These are phyloP conservation scores for Dicerorhinus sumatrensis DNA, from an alignment of 2,113 vertebrate genomes.

Conservation along the genomic window DNA sequence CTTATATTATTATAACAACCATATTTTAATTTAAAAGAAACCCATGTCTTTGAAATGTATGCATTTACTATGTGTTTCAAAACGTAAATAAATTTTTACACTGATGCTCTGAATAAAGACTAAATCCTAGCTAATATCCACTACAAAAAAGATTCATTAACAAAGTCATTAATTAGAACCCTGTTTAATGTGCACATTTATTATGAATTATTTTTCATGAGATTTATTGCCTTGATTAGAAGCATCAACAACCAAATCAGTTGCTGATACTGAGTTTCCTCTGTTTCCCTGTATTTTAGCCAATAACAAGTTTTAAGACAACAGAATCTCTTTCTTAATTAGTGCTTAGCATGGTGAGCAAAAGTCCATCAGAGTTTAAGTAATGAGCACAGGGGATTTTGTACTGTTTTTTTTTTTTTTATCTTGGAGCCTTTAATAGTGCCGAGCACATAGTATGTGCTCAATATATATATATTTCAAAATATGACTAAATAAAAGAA, in stretches of 20 bases:
- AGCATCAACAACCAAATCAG: not conserved
- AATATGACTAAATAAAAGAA: not conserved
- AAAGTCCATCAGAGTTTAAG: not conserved
- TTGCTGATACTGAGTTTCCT: not conserved
- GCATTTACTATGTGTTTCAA: not conserved
- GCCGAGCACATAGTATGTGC: not conserved
- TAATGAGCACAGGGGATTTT: not conserved
- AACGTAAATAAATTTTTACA: not conserved
- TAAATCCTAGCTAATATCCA: not conserved
- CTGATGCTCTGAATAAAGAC: not conserved
- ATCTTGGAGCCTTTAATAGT: not conserved
- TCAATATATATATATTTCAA: not conserved
- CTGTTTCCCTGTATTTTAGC: not conserved
- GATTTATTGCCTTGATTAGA: not conserved
- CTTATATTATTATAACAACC: not conserved
- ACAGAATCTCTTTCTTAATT: not conserved
- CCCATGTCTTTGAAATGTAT: not conserved
- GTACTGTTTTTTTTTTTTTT: not conserved
- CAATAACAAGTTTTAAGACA: not conserved
- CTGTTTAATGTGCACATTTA: not conserved
- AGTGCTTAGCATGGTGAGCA: not conserved
- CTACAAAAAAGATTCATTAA: not conserved
- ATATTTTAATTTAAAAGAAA: not conserved
- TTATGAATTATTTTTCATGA: not conserved
- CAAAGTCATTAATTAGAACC: not conserved